A percentile compares a stretch with the other conserved stretches of the same genome.
Conservation (phyloP, 2,113 vertebrate genomes). For the Brachyistius frenatus region DNA sequence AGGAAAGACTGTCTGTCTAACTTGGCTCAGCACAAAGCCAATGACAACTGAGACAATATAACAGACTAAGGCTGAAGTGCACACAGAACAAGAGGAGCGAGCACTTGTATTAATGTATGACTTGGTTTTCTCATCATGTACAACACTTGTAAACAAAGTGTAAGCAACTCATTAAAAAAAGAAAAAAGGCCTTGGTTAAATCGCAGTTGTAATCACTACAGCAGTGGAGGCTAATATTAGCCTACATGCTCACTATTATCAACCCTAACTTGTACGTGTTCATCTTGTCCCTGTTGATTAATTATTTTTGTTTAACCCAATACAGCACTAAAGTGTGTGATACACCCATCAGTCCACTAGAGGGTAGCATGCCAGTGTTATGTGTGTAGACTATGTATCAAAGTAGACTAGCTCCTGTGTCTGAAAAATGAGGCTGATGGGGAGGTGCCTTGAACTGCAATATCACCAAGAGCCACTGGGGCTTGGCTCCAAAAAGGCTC, state of each 20-base stretch:
- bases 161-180: not conserved
- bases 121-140: slow-evolving; percentile 9
- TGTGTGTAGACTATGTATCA: too few species aligned
- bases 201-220: not conserved
- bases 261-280: not conserved
- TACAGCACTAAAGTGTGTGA: too few species aligned
- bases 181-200: not conserved
- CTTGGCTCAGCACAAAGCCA: slow-evolving; percentile 30
- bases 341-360: too few species aligned
- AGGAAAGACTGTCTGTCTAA: not conserved
- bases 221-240: too few species aligned
- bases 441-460: too few species aligned
- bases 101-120: slow-evolving; percentile 7
- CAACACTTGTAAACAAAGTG: not conserved
- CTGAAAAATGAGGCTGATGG: too few species aligned
- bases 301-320: not conserved
- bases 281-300: not conserved
- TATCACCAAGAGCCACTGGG: too few species aligned
- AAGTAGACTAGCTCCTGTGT: too few species aligned
- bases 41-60: slow-evolving; percentile 24
- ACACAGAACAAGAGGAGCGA: slow-evolving; percentile 1
- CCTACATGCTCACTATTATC: not conserved
- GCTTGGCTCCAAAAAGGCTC: too few species aligned
- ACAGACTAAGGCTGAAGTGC: not conserved
- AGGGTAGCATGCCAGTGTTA: too few species aligned